Percentiles rank a stretch among this genome's conserved stretches.
phyloP scores from a whole-genome alignment of 2,113 vertebrate species.

The Gorilla gorilla region DNA sequence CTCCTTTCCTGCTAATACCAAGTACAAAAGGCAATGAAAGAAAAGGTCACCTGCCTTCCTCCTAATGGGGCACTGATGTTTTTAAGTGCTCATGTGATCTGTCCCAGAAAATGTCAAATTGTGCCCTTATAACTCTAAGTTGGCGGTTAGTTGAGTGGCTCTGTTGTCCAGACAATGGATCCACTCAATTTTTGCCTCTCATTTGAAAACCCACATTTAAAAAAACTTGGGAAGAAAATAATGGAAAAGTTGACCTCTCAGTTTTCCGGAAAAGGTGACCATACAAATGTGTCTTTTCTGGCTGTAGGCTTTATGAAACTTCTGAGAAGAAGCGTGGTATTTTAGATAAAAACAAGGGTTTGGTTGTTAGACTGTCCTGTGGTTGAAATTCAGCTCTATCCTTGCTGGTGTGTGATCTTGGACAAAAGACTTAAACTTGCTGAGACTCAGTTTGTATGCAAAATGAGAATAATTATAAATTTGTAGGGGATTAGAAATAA shows the following conservation, averaged over 20 bases:
- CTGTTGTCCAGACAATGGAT: neutral
- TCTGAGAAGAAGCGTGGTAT: neutral
- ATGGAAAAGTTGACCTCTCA: neutral
- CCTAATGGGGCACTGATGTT: neutral
- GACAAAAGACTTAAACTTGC: neutral
- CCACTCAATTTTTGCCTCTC: neutral
- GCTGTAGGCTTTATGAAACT: neutral
- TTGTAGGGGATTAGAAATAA: neutral
- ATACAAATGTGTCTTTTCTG: neutral
- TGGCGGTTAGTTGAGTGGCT: conserved; percentile 14
- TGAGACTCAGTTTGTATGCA: neutral
- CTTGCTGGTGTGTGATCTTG: neutral
- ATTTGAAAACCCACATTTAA: conserved; percentile 17
- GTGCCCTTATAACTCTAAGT: neutral
- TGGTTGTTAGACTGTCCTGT: neutral
- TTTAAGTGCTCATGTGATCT: conserved; percentile 19
- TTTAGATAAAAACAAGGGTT: neutral
- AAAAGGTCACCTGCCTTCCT: conserved; percentile 48
- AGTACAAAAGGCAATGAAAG: neutral
- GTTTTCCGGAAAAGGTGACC: neutral
- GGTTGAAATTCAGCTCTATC: neutral
- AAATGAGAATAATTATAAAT: neutral
- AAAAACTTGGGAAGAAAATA: neutral
- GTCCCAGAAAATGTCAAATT: conserved; percentile 60
- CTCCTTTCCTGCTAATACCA: neutral